Evolutionary conservation across 1,140 invertebrate species (phyloP), one percentile per base, ranked within the genome.

Genomic region (Drosophila rhopaloa): DNA sequence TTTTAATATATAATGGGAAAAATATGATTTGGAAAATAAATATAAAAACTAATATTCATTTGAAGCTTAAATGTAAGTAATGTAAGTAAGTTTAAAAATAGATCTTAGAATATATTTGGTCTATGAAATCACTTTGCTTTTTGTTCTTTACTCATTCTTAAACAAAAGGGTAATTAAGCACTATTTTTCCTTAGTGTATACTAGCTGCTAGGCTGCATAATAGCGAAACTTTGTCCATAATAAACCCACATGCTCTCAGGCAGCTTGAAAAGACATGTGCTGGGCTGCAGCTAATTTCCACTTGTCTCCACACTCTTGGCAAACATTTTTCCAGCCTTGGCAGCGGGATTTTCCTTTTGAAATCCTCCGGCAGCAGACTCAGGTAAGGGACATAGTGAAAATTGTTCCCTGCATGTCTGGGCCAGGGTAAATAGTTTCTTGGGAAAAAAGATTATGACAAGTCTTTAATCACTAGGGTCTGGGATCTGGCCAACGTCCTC

Each of bases 391-490:
- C 41, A 71, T 50, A 27, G 53, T 60, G 13, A 65, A 76, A 77
- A 72, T 79, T 62, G 62, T 78, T 80, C 50, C 41, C 38, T 35
- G 47, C 47, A 48, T 63, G 47, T 54, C 51, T 58, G 75, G 37
- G 54, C 48, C 62, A 44, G 54, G 67, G 84, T 88, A 88, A 88
- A 88, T 88, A 89, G 84, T 84, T 88, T 88, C 84, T 65, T 78
- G 77, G 80, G 84, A 88, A 88, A 79, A 80, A 75, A 89, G 80
- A 88, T 88, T 89, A 88, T 88, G 84, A 88, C 84, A 88, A 89
- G 76, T 88, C 81, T 75, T 83, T 89, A 88, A 88, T 88, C 83
- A 89, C 71, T 44, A 48, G 48, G 16, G 46, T 57, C 53, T 59
- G 44, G 48, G 16, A 40, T 57, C 53, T 59, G 44, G 46, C 41